phyloP scores from a whole-genome alignment of 2,797 vertebrate species.

The Acanthiza pusilla region DNA sequence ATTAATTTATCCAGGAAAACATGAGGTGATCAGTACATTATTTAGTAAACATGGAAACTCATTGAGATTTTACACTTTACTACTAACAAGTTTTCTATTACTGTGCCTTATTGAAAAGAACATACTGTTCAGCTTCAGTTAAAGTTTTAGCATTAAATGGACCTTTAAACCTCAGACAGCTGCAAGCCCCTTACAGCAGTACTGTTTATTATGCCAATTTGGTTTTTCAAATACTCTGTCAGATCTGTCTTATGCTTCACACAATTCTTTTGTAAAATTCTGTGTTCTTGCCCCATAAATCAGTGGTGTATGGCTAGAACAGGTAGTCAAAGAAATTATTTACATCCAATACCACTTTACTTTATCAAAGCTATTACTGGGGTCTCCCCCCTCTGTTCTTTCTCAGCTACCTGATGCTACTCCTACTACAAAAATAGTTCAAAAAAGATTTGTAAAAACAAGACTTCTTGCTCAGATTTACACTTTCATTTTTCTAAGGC shows the following conservation, averaged over 20 bases:
- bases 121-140: background rate
- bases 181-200: background rate
- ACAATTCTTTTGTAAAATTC: background rate
- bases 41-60: background rate
- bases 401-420: background rate
- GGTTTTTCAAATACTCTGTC: background rate
- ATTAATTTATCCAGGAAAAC: background rate
- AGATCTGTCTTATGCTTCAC: background rate
- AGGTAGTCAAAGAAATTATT: background rate
- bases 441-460: background rate
- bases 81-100: background rate
- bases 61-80: background rate
- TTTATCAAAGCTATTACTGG: background rate
- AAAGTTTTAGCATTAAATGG: background rate
- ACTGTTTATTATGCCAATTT: background rate
- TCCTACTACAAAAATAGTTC: background rate
- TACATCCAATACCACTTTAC: background rate
- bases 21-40: background rate
- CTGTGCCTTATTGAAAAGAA: background rate
- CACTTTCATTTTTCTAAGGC: background rate
- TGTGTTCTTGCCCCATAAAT: background rate
- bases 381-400: fast-evolving
- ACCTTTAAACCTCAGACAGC: background rate
- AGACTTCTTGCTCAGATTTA: background rate
- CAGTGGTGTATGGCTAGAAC: background rate